Evolutionary conservation across 1,140 invertebrate genomes (phyloP).

Genomic region (Platorchestia sp.): DNA sequence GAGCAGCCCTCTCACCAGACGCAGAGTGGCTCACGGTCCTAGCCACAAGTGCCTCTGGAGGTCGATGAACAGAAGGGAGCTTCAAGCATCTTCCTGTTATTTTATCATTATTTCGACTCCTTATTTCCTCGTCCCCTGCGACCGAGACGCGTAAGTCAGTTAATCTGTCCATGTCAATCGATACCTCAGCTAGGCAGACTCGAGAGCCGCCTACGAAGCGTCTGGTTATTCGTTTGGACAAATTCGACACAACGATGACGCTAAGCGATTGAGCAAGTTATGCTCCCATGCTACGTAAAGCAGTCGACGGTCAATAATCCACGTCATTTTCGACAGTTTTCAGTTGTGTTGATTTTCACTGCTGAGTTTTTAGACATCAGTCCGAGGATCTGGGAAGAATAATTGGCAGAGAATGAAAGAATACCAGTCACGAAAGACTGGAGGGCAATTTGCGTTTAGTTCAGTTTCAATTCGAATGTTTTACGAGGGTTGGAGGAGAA

Average conservation of each 20-base stretch:
- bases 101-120: constrained; percentile 30
- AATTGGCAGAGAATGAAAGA: background rate
- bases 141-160: background rate
- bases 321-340: background rate
- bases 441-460: background rate
- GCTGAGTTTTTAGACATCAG: background rate
- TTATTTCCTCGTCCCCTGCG: constrained; percentile 15
- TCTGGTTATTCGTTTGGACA: background rate
- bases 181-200: background rate
- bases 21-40: background rate
- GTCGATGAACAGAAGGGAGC: constrained; percentile 35
- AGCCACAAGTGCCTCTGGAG: background rate
- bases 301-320: background rate
- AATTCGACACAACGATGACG: background rate
- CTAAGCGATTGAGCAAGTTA: background rate
- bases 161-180: constrained; percentile 21
- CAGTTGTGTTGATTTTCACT: background rate
- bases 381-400: background rate
- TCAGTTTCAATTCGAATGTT: constrained; percentile 41
- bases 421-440: background rate
- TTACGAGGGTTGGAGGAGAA: background rate
- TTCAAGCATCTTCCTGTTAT: constrained; percentile 30
- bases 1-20: background rate
- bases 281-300: background rate
- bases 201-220: background rate